These are phyloP conservation scores for Oscheius sp. DNA, from an alignment of 2,888 invertebrate genomes.

Conservation along the genomic window DNA sequence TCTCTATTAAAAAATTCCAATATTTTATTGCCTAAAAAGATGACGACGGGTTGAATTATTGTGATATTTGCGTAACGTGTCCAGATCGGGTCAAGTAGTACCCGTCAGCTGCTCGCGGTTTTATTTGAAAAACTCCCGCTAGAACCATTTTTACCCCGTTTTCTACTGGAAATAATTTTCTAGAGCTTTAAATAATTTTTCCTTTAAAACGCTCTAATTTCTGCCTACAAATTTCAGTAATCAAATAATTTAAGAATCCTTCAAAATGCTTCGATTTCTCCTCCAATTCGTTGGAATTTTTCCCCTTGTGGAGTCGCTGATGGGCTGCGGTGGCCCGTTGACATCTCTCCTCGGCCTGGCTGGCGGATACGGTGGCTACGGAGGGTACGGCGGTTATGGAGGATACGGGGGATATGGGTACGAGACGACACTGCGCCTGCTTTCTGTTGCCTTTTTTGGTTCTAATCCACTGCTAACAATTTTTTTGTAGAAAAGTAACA, in stretches of 20 bases:
- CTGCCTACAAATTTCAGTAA: no score
- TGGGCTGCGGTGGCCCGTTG: conserved; percentile 44
- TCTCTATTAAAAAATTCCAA: no score
- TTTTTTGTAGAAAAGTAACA: not conserved
- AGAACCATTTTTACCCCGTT: not conserved
- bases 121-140: not conserved
- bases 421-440: not conserved
- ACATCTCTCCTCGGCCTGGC: conserved; percentile 47
- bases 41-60: no score
- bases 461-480: not conserved
- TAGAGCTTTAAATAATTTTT: not conserved
- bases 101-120: not conserved
- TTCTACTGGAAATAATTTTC: not conserved
- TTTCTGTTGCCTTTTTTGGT: not conserved
- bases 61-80: conserved; percentile 27
- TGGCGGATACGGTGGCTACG: conserved; percentile 33
- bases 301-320: not conserved
- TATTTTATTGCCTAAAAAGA: no score
- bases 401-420: conserved; percentile 48
- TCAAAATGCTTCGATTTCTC: not conserved
- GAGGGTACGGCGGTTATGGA: conserved; percentile 39
- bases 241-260: not conserved
- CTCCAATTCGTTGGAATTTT: not conserved
- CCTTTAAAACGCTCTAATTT: no score
- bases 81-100: conserved; percentile 12